Base-by-base conservation (phyloP, 2,888 invertebrate genomes). In the Petrophora chlorosata region DNA sequence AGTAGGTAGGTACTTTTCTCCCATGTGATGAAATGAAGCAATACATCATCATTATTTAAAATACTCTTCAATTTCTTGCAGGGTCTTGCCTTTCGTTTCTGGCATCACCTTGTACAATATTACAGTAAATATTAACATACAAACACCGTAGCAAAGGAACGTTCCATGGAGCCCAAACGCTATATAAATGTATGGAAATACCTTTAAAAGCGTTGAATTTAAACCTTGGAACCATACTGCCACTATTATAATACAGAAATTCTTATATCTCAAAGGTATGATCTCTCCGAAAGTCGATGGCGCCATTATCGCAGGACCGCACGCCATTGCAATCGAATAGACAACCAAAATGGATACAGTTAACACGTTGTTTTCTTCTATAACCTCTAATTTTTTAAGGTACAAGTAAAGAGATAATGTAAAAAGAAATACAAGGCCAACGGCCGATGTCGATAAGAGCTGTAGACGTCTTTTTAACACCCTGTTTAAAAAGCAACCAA, bases 11-110 rank as follows among this genome's bases (percentile, higher is more conserved):
- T 19, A 5, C 19, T 19, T 1, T 4, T 7, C 19, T 22, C 7
- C 4, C 16, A 4, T 0, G 12, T 12, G 3, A 28, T 9, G 3
- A 10, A 5, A 5, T 12, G 4, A 3, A 14, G 3, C 3, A 13
- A 15, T 30, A 19, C 4, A 7, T 4, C 7, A 19, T 1, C 4
- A 19, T 34, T 22, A 34, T 16, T 34, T 54, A 17, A 63, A 61
- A 40, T 38, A 38, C 4, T 59, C 56, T 34, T 66, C 52, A 12
- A 71, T 61, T 53, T 69, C 66, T 15, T 56, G 53, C 14, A 71
- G 44, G 28, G 65, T 65, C 19, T 58, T 63, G 34, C 65, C 63
- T 47, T 69, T 69, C 1, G 70, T 67, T 46, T 69, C 65, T 0
- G 65, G 65, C n/a, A 69, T 46, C 38, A 57, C 56, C 36, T 49